Base-by-base conservation (phyloP, 2,797 vertebrate species). In the Bryconaethiops microstoma region DNA sequence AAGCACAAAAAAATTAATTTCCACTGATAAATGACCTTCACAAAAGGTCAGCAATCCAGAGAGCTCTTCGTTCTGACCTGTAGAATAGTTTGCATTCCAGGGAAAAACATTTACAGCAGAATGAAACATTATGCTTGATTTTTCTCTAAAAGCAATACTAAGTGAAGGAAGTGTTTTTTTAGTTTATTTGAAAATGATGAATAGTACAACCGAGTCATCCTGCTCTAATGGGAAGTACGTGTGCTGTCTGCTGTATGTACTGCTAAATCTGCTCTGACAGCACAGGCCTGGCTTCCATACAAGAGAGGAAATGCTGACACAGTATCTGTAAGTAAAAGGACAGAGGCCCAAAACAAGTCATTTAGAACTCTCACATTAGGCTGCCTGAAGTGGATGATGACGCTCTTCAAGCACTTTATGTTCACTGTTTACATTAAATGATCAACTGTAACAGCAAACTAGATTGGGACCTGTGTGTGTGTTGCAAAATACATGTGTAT, bases 221-320 rank as follows among this genome's bases (percentile, higher is more conserved):
- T 40, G 10, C 14, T 48, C 54, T 23, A 14, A 17, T 39, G 67
- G 17, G 4, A 40, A 3, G 57, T 39, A 3, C 35, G 48, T n/a
- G 50, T 71, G 52, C 7, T 25, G 16, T 59, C 69, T 80, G 69
- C 21, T 23, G 21, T 69, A 62, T 52, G 59, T 73, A 67, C 0
- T 25, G 7, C 39, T 39, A 21, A 74, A 29, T 29, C 39, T 48
- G 54, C 63, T 72, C 35, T 85, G 69, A 79, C 62, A 82, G 59
- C 13, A 14, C 35, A 78, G 19, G 59, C 21, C 14, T 40, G 21
- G 50, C 64, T n/a, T 29, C 16, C 45, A 50, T 23, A 59, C 13
- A 16, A 29, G 7, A 59, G 14, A 67, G 6, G 55, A 21, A 78
- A 74, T n/a, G n/a, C 35, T 16, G 67, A 57, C 59, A 48, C 29